Evolutionary conservation across 2,888 invertebrate genomes (phyloP).

Genomic region (Trichopria drosophilae): DNA sequence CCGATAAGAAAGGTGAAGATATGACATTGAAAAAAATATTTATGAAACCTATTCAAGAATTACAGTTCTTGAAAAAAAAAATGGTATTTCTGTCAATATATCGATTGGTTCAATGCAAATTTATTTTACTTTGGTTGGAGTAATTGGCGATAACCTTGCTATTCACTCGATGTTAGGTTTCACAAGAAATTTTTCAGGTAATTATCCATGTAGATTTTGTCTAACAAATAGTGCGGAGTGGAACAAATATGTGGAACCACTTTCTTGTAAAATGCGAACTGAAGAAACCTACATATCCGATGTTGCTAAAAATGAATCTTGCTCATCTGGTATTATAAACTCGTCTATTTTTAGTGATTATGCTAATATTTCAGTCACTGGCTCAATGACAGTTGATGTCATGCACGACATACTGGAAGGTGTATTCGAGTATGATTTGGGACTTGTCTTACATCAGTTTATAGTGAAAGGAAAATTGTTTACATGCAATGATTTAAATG

Average conservation of each 20-base stretch:
- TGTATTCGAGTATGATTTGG: slow-evolving; percentile 32
- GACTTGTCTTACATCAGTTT: slow-evolving; percentile 25
- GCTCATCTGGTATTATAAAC: slow-evolving; percentile 4
- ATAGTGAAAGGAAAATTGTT: slow-evolving; percentile 10
- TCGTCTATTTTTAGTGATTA: no score
- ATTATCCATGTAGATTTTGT: slow-evolving; percentile 27
- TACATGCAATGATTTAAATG: slow-evolving; percentile 5
- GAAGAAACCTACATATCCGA: slow-evolving; percentile 3
- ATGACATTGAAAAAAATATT: no score
- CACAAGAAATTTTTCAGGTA: slow-evolving; percentile 22
- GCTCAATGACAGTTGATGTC: slow-evolving; percentile 19
- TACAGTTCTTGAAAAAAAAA: no score
- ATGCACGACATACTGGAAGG: slow-evolving; percentile 35
- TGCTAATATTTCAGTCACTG: not conserved
- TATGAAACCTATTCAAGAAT: no score
- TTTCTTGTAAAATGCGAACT: not conserved
- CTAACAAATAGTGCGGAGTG: slow-evolving; percentile 11
- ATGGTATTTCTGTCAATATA: no score
- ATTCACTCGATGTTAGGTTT: slow-evolving; percentile 28
- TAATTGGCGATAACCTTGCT: slow-evolving; percentile 33
- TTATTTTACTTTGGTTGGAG: slow-evolving; percentile 28
- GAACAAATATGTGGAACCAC: not conserved
- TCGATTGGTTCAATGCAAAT: no score
- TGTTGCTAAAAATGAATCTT: slow-evolving; percentile 1
- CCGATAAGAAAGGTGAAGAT: no score